These are phyloP conservation scores for Smithornis capensis DNA, from an alignment of 2,113 vertebrate genomes.

Conservation along the genomic window DNA sequence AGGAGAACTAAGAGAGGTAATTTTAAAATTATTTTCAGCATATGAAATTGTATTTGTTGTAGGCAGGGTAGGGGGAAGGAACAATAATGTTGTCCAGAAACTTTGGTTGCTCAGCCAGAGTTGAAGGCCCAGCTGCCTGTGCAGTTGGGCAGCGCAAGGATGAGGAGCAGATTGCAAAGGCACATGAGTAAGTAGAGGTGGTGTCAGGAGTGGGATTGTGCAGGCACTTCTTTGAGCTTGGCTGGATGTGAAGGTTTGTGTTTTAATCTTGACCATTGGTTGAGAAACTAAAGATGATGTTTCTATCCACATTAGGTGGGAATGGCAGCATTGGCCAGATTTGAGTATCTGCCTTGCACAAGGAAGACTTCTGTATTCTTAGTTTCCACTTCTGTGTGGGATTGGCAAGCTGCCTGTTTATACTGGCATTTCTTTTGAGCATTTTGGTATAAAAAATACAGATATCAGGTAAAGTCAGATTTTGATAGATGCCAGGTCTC, in stretches of 20 bases:
- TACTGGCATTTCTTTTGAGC: neutral
- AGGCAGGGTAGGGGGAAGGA: neutral
- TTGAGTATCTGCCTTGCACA: neutral
- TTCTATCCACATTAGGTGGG: neutral
- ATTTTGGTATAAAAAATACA: neutral
- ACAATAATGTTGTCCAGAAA: neutral
- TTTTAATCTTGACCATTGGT: neutral
- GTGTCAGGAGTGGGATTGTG: neutral
- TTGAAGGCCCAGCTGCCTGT: accelerated
- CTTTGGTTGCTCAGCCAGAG: neutral
- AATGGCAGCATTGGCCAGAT: neutral
- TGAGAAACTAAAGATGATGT: neutral
- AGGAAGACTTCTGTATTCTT: neutral
- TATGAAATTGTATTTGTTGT: neutral
- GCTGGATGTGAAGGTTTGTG: neutral
- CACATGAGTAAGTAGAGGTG: accelerated
- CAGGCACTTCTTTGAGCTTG: neutral
- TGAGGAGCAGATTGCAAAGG: neutral
- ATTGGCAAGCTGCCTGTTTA: neutral
- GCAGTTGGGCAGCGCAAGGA: neutral
- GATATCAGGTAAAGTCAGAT: neutral
- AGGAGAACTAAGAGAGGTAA: constrained; percentile 90
- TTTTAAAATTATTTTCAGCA: neutral
- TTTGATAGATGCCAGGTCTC: neutral
- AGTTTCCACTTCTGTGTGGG: neutral